Evolutionary conservation across 1,140 invertebrate species (phyloP).

Genomic region (Diabrotica undecimpunctata): DNA sequence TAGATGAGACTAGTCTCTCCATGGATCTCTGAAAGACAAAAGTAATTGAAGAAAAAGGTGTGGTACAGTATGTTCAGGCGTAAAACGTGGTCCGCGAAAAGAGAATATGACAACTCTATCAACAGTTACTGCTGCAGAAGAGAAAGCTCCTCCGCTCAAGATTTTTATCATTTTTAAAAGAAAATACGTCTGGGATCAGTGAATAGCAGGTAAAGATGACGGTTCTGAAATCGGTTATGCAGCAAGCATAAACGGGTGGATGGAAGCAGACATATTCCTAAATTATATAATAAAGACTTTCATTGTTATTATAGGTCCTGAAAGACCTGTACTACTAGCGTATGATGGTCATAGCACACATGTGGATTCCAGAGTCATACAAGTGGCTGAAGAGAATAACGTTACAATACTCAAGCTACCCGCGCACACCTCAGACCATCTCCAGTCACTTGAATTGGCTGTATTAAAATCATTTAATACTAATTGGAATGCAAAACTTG

Average conservation of each 20-base stretch:
- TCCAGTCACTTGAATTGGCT: slow-evolving; percentile 43
- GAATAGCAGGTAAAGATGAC: no score
- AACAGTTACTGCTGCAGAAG: no score
- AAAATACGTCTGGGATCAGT: no score
- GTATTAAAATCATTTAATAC: slow-evolving; percentile 20
- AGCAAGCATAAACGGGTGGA: slow-evolving; percentile 42
- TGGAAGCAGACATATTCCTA: slow-evolving; percentile 31
- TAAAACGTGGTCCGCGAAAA: no score
- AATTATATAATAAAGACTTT: slow-evolving; percentile 41
- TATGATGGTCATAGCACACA: slow-evolving; percentile 45
- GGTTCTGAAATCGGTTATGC: slow-evolving; percentile 39
- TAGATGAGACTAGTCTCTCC: no score
- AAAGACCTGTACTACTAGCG: slow-evolving; percentile 38
- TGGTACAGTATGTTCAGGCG: no score
- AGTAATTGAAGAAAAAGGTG: no score
- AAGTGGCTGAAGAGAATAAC: slow-evolving; percentile 36
- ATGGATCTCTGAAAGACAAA: no score
- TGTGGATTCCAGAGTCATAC: slow-evolving; percentile 34
- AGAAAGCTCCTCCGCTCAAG: no score
- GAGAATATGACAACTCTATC: no score
- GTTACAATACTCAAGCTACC: slow-evolving; percentile 41
- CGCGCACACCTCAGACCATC: slow-evolving; percentile 39
- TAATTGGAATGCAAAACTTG: slow-evolving; percentile 5
- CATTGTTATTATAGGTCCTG: slow-evolving; percentile 25
- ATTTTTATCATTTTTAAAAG: no score